These are phyloP conservation scores for Globodera rostochiensis DNA, from an alignment of 1,140 invertebrate species.

Conservation along the genomic window DNA sequence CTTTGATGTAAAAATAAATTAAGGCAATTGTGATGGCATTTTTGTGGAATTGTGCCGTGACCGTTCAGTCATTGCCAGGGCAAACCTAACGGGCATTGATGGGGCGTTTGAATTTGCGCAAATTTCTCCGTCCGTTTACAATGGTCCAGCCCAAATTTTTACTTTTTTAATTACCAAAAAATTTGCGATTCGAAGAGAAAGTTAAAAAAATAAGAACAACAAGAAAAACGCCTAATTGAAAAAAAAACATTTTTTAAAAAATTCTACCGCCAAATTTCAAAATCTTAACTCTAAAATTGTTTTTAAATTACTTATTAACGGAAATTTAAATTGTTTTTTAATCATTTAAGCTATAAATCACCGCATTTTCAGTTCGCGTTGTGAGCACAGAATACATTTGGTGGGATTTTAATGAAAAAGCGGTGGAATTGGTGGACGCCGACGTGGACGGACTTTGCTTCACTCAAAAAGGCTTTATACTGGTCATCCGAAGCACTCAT, in stretches of 20 bases:
- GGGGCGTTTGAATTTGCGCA: background rate
- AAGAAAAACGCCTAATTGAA: background rate
- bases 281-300: background rate
- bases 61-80: background rate
- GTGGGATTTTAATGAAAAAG: slow-evolving; percentile 25
- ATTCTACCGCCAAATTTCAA: background rate
- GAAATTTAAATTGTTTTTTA: slow-evolving; percentile 16
- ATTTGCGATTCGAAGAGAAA: too few species aligned
- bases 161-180: too few species aligned
- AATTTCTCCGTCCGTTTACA: background rate
- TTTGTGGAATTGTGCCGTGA: background rate
- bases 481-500: slow-evolving; percentile 19
- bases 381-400: slow-evolving; percentile 20
- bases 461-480: slow-evolving; percentile 17
- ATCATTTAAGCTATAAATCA: slow-evolving; percentile 6
- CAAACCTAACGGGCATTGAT: background rate
- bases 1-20: background rate
- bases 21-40: background rate
- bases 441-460: slow-evolving; percentile 20
- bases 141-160: background rate
- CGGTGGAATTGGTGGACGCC: background rate
- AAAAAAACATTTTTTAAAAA: slow-evolving; percentile 4
- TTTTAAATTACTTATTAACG: background rate
- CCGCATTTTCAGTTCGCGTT: slow-evolving; percentile 9
- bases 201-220: too few species aligned